These are phyloP conservation scores for Xestia xanthographa DNA, from an alignment of 2,888 invertebrate genomes.

Conservation along the genomic window DNA sequence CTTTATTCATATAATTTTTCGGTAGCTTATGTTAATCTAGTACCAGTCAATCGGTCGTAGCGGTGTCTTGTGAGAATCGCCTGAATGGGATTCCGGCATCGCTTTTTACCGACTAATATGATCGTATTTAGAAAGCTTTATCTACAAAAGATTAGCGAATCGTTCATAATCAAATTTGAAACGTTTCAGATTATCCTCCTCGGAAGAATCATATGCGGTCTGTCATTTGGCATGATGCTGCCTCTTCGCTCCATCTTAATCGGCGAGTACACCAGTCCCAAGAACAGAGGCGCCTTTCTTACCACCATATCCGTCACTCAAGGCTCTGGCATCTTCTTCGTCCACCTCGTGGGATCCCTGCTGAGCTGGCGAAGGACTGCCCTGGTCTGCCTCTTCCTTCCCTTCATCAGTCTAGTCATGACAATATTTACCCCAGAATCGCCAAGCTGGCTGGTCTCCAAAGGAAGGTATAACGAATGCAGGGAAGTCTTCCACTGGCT, in stretches of 20 bases:
- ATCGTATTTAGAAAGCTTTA: not conserved
- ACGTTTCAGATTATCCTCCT: constrained; percentile 75
- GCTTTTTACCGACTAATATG: not conserved
- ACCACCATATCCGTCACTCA: constrained; percentile 90
- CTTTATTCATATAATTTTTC: too few species aligned
- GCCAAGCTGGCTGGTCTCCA: constrained; percentile 91
- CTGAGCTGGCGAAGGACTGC: constrained; percentile 90
- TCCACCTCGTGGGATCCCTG: constrained; percentile 91
- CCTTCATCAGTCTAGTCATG: constrained; percentile 84
- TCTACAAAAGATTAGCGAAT: not conserved
- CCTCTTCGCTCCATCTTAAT: constrained; percentile 87
- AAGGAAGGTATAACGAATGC: constrained; percentile 87
- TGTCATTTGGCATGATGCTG: constrained; percentile 87
- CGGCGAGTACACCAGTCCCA: constrained; percentile 89
- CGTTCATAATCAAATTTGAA: not conserved
- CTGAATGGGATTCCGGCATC: too few species aligned
- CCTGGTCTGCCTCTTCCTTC: constrained; percentile 83
- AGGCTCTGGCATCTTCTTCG: constrained; percentile 90
- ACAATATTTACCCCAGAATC: constrained; percentile 89
- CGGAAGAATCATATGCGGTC: constrained; percentile 80
- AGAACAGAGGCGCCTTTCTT: constrained; percentile 90
- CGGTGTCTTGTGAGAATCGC: too few species aligned
- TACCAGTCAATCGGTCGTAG: too few species aligned
- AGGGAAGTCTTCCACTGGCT: constrained; percentile 88
- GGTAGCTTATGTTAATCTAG: too few species aligned